phyloP scores from a whole-genome alignment of 2,797 vertebrate genomes.

The Columba guinea region DNA sequence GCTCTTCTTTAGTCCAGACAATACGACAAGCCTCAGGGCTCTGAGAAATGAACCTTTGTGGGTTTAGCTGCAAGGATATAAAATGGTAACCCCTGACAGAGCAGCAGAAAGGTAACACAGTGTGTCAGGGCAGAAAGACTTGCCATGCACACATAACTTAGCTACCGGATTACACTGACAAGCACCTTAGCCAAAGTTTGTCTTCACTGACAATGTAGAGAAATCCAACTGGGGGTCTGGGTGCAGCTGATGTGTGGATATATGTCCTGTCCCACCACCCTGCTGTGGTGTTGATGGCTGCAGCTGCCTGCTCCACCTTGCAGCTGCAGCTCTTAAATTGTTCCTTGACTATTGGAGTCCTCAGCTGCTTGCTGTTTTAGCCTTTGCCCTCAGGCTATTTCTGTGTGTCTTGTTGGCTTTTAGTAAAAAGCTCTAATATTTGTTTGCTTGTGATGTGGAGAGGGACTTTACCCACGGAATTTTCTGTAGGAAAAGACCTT shows the following conservation, averaged over 20 bases:
- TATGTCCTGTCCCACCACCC: background rate
- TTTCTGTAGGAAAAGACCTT: background rate
- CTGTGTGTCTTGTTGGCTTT: background rate
- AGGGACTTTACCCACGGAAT: background rate
- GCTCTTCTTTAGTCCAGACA: background rate
- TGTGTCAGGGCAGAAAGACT: background rate
- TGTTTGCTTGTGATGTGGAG: background rate
- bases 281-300: background rate
- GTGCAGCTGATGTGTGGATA: background rate
- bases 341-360: background rate
- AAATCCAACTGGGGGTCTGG: background rate
- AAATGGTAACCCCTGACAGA: background rate
- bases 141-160: rapidly evolving
- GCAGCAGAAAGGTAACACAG: background rate
- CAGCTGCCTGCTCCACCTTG: background rate
- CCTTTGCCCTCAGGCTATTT: background rate
- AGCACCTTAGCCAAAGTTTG: background rate
- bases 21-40: background rate
- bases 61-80: background rate
- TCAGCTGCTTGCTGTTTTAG: background rate
- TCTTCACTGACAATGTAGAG: background rate
- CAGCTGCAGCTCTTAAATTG: background rate
- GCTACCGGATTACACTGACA: background rate
- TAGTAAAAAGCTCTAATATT: background rate
- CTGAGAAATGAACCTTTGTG: background rate